These are phyloP conservation scores for Colletes latitarsis DNA, from an alignment of 1,140 invertebrate genomes.

Conservation along the genomic window DNA sequence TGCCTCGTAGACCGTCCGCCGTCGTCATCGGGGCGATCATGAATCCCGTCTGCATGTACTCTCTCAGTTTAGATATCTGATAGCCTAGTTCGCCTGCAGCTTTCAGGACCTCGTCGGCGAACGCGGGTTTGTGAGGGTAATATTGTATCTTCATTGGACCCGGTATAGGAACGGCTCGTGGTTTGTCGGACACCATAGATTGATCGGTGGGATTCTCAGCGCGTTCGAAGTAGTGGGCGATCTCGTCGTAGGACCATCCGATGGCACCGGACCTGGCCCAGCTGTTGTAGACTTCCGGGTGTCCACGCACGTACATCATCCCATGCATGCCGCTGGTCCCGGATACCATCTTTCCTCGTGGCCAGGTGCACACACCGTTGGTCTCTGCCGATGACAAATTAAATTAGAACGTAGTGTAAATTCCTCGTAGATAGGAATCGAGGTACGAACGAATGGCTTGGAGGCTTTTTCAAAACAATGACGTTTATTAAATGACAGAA, in stretches of 20 bases:
- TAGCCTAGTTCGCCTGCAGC: constrained; percentile 88
- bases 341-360: constrained; percentile 87
- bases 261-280: constrained; percentile 89
- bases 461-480: too few relatives aligned
- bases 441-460: too few relatives aligned
- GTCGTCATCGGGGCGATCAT: constrained; percentile 82
- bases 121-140: constrained; percentile 81
- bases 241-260: constrained; percentile 93
- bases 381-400: constrained; percentile 72
- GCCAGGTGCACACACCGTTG: constrained; percentile 86
- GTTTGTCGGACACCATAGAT: constrained; percentile 65
- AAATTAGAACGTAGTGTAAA: too few relatives aligned
- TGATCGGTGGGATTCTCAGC: constrained; percentile 75
- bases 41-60: constrained; percentile 83
- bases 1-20: constrained; percentile 83
- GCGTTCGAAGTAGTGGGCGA: constrained; percentile 83
- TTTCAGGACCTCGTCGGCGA: constrained; percentile 83
- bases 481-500: too few relatives aligned
- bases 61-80: constrained; percentile 85
- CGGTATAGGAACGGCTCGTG: constrained; percentile 52
- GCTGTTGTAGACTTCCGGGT: constrained; percentile 87
- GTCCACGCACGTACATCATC: constrained; percentile 89
- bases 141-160: constrained; percentile 79
- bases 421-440: too few relatives aligned
- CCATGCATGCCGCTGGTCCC: constrained; percentile 89